A percentile compares a stretch with the other conserved stretches of the same genome.
Conservation (phyloP, 2,888 invertebrate species). For the Apamea anceps region DNA sequence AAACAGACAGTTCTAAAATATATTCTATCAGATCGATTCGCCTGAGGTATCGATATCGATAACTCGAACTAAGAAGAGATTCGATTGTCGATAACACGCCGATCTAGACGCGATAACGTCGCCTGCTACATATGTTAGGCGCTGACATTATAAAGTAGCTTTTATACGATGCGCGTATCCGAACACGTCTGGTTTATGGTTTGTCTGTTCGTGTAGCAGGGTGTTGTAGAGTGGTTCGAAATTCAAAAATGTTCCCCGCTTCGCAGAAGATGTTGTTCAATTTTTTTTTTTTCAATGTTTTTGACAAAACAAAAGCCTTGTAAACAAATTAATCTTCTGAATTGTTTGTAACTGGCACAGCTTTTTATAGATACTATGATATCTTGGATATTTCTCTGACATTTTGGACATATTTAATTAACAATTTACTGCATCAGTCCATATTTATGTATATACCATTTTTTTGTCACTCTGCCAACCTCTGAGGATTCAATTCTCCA, state of each 20-base stretch:
- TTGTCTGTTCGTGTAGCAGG: conserved; percentile 60
- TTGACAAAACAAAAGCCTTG: background rate
- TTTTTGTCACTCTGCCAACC: background rate
- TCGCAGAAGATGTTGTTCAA: background rate
- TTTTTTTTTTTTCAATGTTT: background rate
- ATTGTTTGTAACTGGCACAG: background rate
- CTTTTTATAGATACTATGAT: background rate
- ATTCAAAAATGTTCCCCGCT: conserved; percentile 55
- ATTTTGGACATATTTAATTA: background rate
- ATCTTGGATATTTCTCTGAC: too few relatives aligned
- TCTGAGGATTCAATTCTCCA: background rate
- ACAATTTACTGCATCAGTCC: too few relatives aligned
- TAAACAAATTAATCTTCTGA: background rate
- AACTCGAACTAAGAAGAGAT: conserved; percentile 75
- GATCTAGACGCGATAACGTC: conserved; percentile 82
- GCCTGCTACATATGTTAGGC: conserved; percentile 80
- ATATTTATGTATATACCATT: background rate
- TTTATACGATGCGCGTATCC: conserved; percentile 73
- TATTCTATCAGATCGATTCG: conserved; percentile 78
- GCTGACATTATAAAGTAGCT: conserved; percentile 82
- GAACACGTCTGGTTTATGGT: conserved; percentile 74
- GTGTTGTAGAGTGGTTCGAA: conserved; percentile 66
- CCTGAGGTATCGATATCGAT: conserved; percentile 76
- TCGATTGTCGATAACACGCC: conserved; percentile 81
- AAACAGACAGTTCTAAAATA: conserved; percentile 72